Conservation (phyloP, 2,888 invertebrate genomes). For the Eupithecia inturbata region DNA sequence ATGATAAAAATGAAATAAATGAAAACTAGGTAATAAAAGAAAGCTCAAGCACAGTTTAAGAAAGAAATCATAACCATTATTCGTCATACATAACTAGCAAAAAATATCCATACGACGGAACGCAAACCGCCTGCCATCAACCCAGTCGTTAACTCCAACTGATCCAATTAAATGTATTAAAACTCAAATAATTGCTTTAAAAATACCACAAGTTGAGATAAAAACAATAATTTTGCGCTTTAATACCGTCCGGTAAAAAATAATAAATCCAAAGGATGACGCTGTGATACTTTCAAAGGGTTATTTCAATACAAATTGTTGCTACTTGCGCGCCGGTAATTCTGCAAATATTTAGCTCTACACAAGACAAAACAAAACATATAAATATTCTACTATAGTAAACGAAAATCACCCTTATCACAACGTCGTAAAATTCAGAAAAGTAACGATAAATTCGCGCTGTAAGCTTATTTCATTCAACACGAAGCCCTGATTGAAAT, state of each 20-base stretch:
- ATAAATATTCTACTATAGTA: slow-evolving; percentile 34
- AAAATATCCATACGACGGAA: slow-evolving; percentile 44
- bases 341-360: slow-evolving; percentile 80
- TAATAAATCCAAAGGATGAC: slow-evolving; percentile 80
- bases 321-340: slow-evolving; percentile 82
- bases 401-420: slow-evolving; percentile 43
- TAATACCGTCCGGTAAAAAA: slow-evolving; percentile 78
- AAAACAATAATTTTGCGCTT: slow-evolving; percentile 83
- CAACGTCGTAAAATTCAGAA: neutral
- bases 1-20: too few relatives aligned
- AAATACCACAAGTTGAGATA: slow-evolving; percentile 80
- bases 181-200: slow-evolving; percentile 81
- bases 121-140: slow-evolving; percentile 54
- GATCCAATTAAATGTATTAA: slow-evolving; percentile 81
- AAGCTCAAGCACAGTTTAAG: neutral
- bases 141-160: slow-evolving; percentile 75
- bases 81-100: slow-evolving; percentile 35
- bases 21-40: neutral
- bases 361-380: slow-evolving; percentile 45
- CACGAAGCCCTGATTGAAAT: slow-evolving; percentile 76
- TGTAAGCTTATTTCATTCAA: slow-evolving; percentile 19
- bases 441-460: neutral
- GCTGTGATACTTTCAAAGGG: slow-evolving; percentile 79
- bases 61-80: slow-evolving; percentile 41
- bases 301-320: slow-evolving; percentile 84